phyloP scores from a whole-genome alignment of 2,888 invertebrate genomes.

The Ommatoiulus sabulosus region DNA sequence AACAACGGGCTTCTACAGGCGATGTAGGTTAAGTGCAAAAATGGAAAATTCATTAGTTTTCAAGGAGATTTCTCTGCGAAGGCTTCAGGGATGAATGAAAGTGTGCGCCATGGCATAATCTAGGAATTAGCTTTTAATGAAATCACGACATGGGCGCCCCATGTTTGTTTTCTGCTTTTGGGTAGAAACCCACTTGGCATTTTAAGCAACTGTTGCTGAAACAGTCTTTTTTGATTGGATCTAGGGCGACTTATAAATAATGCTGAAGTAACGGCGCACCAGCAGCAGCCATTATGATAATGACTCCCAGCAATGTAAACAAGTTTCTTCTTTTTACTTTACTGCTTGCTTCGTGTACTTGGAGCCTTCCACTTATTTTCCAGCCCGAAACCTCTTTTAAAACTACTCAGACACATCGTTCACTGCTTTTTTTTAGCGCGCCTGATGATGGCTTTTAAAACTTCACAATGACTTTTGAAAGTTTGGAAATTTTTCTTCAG shows the following conservation, averaged over 20 bases:
- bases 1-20: neutral
- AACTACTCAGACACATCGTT: neutral
- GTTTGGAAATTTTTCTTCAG: neutral
- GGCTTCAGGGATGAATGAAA: neutral
- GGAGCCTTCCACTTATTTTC: neutral
- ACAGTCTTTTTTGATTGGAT: neutral
- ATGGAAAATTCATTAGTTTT: constrained; percentile 1
- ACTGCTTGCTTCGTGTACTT: no score
- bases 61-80: neutral
- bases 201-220: neutral
- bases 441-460: neutral
- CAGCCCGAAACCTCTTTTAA: neutral
- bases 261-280: neutral
- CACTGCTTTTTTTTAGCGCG: neutral
- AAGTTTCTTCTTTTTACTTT: neutral
- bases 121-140: constrained; percentile 1
- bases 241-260: neutral
- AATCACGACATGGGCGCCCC: neutral
- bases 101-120: neutral
- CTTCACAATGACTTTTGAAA: neutral
- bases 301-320: neutral
- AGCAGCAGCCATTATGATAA: neutral
- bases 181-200: neutral
- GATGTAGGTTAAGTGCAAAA: neutral
- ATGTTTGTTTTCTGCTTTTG: neutral